phyloP scores from a whole-genome alignment of 2,797 vertebrate species.

The Hirundo rustica region DNA sequence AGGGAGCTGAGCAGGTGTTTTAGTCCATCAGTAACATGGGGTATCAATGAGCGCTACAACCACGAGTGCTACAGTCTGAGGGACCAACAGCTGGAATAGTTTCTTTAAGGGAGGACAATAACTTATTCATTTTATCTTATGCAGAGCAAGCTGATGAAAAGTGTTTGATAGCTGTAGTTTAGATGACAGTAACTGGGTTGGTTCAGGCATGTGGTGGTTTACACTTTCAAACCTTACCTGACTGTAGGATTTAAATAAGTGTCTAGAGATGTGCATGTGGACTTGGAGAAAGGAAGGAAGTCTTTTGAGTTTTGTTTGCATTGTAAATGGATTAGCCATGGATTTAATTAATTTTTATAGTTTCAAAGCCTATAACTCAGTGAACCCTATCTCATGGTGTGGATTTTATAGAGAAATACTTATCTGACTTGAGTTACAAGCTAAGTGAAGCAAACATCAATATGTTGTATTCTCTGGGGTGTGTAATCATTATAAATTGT shows the following conservation, averaged over 20 bases:
- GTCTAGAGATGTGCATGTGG: background rate
- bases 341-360: background rate
- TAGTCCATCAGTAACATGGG: rapidly evolving
- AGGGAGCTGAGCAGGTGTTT: background rate
- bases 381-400: background rate
- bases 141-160: background rate
- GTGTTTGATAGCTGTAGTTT: background rate
- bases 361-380: background rate
- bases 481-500: background rate
- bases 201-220: background rate
- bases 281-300: background rate
- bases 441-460: background rate
- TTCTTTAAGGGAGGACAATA: background rate
- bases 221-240: background rate
- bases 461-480: background rate
- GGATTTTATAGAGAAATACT: background rate
- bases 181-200: background rate
- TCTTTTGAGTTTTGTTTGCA: background rate
- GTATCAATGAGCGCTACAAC: background rate
- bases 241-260: background rate
- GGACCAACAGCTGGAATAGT: background rate
- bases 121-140: background rate
- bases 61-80: background rate
- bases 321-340: background rate
- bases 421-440: background rate